Evolutionary conservation across 2,888 invertebrate species (phyloP).

Genomic region (Eugnorisma glareosa): DNA sequence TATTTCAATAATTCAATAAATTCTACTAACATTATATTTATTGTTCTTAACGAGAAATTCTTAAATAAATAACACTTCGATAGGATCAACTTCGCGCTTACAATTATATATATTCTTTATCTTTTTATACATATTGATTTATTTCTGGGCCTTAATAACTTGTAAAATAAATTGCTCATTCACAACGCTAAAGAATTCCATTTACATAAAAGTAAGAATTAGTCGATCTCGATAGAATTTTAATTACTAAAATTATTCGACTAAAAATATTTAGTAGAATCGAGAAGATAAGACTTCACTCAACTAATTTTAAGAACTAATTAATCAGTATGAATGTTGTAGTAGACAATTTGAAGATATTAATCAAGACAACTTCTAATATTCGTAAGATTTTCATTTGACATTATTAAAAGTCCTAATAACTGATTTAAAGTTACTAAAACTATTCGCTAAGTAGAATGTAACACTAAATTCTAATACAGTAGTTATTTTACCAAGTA

Average conservation of each 20-base stretch:
- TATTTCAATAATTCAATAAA: conserved; percentile 80
- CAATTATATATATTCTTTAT: conserved; percentile 48
- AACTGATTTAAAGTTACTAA: conserved; percentile 34
- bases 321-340: conserved; percentile 14
- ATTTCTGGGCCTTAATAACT: conserved; percentile 61
- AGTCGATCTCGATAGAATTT: conserved; percentile 25
- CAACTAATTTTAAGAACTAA: conserved; percentile 42
- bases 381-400: neutral
- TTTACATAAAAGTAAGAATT: conserved; percentile 52
- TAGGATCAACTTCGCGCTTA: conserved; percentile 71
- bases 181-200: conserved; percentile 71
- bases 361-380: conserved; percentile 17
- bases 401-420: conserved; percentile 19
- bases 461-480: conserved; percentile 15
- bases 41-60: conserved; percentile 68
- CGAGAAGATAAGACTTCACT: conserved; percentile 26
- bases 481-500: conserved; percentile 16
- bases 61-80: conserved; percentile 76
- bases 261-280: conserved; percentile 46
- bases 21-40: conserved; percentile 75
- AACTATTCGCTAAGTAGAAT: conserved; percentile 27
- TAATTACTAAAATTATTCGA: conserved; percentile 35
- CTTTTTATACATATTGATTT: conserved; percentile 47
- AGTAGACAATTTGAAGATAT: conserved; percentile 23
- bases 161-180: conserved; percentile 70